Evolutionary conservation across 2,113 vertebrate genomes (phyloP).

Genomic region (Urocitellus parryii): DNA sequence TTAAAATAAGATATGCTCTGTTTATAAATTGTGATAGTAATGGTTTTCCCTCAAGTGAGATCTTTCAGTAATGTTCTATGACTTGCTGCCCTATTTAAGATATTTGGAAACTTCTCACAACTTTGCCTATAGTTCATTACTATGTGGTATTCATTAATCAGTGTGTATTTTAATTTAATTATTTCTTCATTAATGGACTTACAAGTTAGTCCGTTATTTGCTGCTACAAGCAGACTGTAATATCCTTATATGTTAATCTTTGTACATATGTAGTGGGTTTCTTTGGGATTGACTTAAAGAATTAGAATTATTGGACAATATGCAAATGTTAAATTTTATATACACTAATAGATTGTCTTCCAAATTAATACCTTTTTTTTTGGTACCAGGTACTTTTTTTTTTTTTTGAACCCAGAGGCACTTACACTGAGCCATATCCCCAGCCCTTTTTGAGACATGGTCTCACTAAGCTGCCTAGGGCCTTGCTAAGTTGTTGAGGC

Average conservation of each 20-base stretch:
- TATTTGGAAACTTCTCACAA: background rate
- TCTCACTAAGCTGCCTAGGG: no score
- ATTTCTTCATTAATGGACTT: background rate
- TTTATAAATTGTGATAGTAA: background rate
- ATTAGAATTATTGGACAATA: background rate
- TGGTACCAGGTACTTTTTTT: no score
- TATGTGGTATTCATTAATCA: background rate
- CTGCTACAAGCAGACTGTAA: background rate
- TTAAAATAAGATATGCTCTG: slow-evolving; percentile 18
- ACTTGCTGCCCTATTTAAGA: background rate
- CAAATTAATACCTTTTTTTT: background rate
- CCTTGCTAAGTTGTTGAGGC: no score
- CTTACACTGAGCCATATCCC: no score
- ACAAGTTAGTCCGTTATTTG: background rate
- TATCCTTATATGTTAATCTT: background rate
- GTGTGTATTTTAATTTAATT: background rate
- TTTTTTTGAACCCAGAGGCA: no score
- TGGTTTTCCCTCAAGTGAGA: background rate
- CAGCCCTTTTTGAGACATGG: no score
- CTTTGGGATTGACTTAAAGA: background rate
- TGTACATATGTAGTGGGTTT: background rate
- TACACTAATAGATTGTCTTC: background rate
- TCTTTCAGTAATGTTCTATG: background rate
- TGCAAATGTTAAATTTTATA: background rate
- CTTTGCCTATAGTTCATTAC: background rate